Evolutionary conservation across 1,140 invertebrate species (phyloP), one percentile per base, ranked within the genome.

Genomic region (Gonatopus flavifemur): DNA sequence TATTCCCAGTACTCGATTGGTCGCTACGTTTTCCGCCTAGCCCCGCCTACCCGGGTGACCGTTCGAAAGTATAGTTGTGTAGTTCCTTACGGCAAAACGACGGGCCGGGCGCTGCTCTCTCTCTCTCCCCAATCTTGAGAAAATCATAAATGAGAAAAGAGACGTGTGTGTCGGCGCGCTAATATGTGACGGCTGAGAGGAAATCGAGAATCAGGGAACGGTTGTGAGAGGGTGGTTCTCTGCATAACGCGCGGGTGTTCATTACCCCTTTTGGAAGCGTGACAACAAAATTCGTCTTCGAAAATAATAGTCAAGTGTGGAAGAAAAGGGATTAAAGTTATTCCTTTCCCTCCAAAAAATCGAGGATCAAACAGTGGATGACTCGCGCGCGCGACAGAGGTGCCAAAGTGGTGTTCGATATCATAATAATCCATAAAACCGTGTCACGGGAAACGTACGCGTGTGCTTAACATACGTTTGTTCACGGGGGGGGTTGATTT

Each of bases 61-160:
- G 66, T 74, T 73, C 59, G 70, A 73, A 74, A 76, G 73, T 74
- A 63, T 72, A 71, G 62, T 70, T 66, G 65, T 66, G 62, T 74
- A 69, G 69, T 72, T 68, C 62, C 59, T 66, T 65, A 60, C 62
- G 65, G 52, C 47, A 52, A 63, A 68, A 69, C 63, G 51, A 62
- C 67, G 57, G 59, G 63, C 61, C 67, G 57, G 59, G 63, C 61
- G 63, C 62, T 64, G 59, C 55, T 67, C 66, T 67, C 57, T 56
- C 18, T 25, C 30, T 41, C 53, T 52, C 41, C 13, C 21, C 21
- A 63, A 59, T 70, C 51, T 52, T 57, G 64, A 66, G 60, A 66
- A 65, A 61, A 67, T 62, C 62, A 54, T 28, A n/a, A 28, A 28
- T 12, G 25, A 54, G 51, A 66, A 63, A 67, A 63, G 61, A 70